Evolutionary conservation across 1,140 invertebrate species (phyloP).

Genomic region (Homalodisca vitripennis): DNA sequence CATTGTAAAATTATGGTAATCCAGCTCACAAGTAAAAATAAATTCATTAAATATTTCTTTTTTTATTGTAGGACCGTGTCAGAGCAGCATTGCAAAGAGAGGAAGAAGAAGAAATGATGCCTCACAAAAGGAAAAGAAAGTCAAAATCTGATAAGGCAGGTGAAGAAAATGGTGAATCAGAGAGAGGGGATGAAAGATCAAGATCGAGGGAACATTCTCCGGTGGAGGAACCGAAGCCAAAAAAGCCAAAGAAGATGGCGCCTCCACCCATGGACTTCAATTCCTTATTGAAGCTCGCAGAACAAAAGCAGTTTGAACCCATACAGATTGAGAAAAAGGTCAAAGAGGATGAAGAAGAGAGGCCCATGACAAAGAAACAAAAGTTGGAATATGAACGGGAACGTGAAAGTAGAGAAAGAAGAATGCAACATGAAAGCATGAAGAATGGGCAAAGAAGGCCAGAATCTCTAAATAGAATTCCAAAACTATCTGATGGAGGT

Average conservation of each 20-base stretch:
- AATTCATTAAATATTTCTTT: too few relatives aligned
- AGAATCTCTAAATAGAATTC: slow-evolving; percentile 10
- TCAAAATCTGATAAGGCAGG: slow-evolving; percentile 44
- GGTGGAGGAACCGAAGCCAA: slow-evolving; percentile 48
- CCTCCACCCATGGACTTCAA: slow-evolving; percentile 74
- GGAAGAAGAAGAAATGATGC: slow-evolving; percentile 67
- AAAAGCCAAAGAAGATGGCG: slow-evolving; percentile 54
- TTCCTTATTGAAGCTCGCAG: slow-evolving; percentile 73
- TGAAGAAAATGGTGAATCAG: slow-evolving; percentile 29
- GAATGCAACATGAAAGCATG: slow-evolving; percentile 48
- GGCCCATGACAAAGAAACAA: slow-evolving; percentile 75
- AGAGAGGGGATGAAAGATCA: slow-evolving; percentile 41
- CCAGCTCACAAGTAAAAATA: too few relatives aligned
- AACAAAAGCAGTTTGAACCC: slow-evolving; percentile 79
- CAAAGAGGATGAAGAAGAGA: slow-evolving; percentile 51
- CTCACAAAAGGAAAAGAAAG: slow-evolving; percentile 65
- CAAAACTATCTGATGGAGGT: slow-evolving; percentile 21
- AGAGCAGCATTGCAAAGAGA: slow-evolving; percentile 70
- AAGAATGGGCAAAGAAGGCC: slow-evolving; percentile 23
- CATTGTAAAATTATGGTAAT: too few relatives aligned
- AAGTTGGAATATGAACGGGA: slow-evolving; percentile 66
- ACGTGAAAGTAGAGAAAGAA: slow-evolving; percentile 49
- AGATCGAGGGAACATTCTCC: slow-evolving; percentile 37
- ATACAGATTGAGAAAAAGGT: slow-evolving; percentile 59
- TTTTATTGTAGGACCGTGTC: slow-evolving; percentile 57